Base-by-base conservation (phyloP, 1,140 invertebrate species). In the Plodia interpunctella region DNA sequence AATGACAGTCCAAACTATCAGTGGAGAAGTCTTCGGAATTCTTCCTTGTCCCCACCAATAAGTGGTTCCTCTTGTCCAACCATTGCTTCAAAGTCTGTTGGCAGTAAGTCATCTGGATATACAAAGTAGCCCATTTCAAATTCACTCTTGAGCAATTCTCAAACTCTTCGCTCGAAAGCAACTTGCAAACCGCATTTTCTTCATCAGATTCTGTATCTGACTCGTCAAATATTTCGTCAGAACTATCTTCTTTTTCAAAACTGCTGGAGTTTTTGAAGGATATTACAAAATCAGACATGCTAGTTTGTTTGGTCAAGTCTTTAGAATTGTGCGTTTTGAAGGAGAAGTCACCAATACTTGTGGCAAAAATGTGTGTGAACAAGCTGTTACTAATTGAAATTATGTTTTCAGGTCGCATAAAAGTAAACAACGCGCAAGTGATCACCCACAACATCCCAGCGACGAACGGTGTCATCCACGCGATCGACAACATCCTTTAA, bases 401-500 rank as follows among this genome's bases (percentile, higher is more conserved):
- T 5, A 5, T 28, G 28, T 57, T 58, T 55, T 88, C 91, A 95
- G 94, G 95, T 68, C 94, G 94, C 83, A 93, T 96, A 61, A 95
- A 95, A 77, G 93, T 96, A 49, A 96, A 96, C 76, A 94, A 95
- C 66, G 92, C 93, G 49, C 92, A 94, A 69, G 93, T 96, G 62
- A 87, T 95, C 51, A 94, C 94, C 6, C 93, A 94, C 76, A 96
- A 97, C 80, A 94, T 96, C 66, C 95, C 95, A 68, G 94, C 95
- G 28, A 97, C 96, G 52, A 97, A 97, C 87, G 96, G 96, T 62
- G 96, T 97, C 32, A 94, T 97, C 57, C 96, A 97, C 79, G 95
- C 95, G 17, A 91, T 97, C 54, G 95, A 97, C 74, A 91, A 92
- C 49, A 90, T 96, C 5, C 86, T 96, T 54, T 94, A 91, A 91